Conservation (phyloP, 2,888 invertebrate genomes). For the Deroplatys truncata region DNA sequence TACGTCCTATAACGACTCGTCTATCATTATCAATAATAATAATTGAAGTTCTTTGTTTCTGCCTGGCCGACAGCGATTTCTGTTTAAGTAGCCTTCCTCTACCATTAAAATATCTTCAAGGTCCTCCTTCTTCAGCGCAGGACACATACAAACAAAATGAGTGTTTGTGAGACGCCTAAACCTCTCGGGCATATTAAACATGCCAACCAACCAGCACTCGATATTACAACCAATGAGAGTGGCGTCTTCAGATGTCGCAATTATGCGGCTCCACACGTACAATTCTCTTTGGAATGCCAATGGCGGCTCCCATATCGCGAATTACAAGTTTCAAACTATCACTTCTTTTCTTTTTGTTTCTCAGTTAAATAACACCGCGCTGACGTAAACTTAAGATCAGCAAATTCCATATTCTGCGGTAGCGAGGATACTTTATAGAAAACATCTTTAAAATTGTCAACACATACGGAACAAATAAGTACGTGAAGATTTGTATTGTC, state of each 20-base stretch:
- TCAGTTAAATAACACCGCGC: too few species aligned
- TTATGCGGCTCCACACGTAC: not conserved
- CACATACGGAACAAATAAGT: too few species aligned
- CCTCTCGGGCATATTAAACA: constrained; percentile 5
- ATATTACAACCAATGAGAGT: not conserved
- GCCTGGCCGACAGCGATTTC: not conserved
- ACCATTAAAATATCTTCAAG: not conserved
- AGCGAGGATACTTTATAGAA: too few species aligned
- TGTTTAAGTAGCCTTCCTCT: not conserved
- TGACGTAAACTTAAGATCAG: too few species aligned
- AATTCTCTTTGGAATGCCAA: not conserved
- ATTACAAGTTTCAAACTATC: too few species aligned
- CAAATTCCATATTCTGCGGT: too few species aligned
- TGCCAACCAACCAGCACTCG: not conserved
- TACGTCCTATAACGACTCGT: not conserved
- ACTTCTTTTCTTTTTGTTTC: too few species aligned
- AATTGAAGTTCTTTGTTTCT: not conserved
- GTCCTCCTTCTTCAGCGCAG: not conserved
- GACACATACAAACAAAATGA: not conserved
- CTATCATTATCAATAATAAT: not conserved
- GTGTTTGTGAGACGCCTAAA: not conserved
- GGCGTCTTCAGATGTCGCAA: not conserved
- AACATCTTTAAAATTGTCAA: too few species aligned
- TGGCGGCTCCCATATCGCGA: not conserved
- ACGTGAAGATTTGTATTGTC: too few species aligned